Conservation (phyloP, 2,113 vertebrate genomes). For the Scalopus aquaticus region DNA sequence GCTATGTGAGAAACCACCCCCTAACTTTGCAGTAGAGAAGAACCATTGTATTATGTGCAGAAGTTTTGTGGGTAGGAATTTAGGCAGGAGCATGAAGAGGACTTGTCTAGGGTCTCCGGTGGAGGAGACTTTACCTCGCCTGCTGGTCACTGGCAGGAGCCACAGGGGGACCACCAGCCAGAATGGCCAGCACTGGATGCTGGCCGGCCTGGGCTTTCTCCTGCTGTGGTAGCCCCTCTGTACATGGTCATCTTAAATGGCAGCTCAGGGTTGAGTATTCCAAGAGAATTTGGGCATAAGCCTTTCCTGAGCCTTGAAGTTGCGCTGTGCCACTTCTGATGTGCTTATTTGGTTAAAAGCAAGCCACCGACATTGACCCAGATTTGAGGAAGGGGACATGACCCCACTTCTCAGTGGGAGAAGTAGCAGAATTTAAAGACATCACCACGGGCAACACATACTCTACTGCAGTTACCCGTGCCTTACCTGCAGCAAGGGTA, state of each 20-base stretch:
- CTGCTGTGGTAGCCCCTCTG: neutral
- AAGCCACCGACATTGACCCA: neutral
- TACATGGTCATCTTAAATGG: neutral
- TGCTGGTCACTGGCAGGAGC: neutral
- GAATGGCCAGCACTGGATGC: neutral
- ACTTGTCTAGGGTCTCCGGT: neutral
- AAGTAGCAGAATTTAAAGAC: neutral
- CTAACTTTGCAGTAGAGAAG: neutral
- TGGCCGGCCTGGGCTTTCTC: neutral
- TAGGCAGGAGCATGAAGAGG: neutral
- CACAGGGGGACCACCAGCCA: neutral
- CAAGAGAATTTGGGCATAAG: neutral
- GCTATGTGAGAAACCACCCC: neutral
- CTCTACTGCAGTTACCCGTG: neutral
- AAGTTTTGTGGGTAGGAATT: neutral
- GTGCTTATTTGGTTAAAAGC: neutral
- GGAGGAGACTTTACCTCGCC: neutral
- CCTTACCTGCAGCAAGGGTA: neutral
- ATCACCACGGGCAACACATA: neutral
- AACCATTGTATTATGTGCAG: neutral
- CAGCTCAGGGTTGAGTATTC: neutral
- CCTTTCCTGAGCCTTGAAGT: neutral
- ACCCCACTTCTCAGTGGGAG: neutral
- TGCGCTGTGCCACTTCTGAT: neutral
- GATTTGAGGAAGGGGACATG: neutral